Conservation (phyloP, 2,797 vertebrate species). For the Thaleichthys pacificus region DNA sequence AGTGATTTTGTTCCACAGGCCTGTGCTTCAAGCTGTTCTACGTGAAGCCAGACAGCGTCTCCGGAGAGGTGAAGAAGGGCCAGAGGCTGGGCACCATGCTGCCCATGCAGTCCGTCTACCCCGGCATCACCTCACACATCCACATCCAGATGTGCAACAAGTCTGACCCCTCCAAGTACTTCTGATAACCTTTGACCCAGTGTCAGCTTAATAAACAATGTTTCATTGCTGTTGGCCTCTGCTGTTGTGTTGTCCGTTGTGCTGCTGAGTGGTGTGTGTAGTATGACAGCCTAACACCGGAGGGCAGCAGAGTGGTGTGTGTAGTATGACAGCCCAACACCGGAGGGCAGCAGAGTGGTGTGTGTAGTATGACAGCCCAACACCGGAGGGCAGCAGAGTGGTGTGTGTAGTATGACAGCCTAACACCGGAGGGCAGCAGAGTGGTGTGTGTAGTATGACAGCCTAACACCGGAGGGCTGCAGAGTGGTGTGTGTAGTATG, state of each 20-base stretch:
- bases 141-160: conserved; percentile 72
- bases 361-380: no score
- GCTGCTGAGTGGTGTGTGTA: neutral
- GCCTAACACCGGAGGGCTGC: neutral
- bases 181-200: conserved; percentile 41
- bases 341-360: no score
- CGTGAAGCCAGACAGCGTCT: conserved; percentile 47
- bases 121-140: conserved; percentile 69
- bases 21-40: conserved; percentile 74
- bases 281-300: neutral
- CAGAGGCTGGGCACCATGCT: conserved; percentile 63
- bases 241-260: no score
- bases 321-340: no score
- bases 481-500: no score
- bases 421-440: no score
- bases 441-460: neutral
- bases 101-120: conserved; percentile 72
- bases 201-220: neutral
- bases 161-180: conserved; percentile 53
- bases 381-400: no score
- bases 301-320: neutral
- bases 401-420: no score
- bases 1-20: conserved; percentile 45
- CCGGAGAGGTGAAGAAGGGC: conserved; percentile 57
- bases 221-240: no score